Evolutionary conservation across 2,113 vertebrate genomes (phyloP), one percentile per base, ranked within the genome.

Genomic region (Centropristis striata): DNA sequence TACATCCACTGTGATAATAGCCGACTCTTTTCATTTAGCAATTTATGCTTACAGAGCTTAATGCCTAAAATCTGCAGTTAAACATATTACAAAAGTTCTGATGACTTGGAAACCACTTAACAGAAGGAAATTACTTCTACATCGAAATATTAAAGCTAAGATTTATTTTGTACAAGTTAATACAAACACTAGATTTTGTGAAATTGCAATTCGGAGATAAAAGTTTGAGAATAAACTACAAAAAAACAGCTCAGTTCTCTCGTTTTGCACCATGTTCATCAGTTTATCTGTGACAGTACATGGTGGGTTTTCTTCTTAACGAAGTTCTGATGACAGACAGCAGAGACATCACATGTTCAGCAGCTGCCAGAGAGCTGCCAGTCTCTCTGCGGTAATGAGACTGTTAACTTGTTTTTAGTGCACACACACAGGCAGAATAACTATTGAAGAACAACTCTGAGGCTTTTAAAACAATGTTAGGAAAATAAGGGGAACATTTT

Each of bases 301-400:
- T 8, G 4, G 23, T 20, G 8, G 32, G 4, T 32, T 65, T 36
- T 32, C 27, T 14, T 27, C 2, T 37, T 42, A 20, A 50, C 68
- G 23, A 46, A 58, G 18, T 0, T 1, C 20, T 39, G 36, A 32
- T 50, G 28, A 25, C 46, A 65, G 60, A 23, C 61, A 13, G 18
- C 20, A 20, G 23, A 15, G 32, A 61, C 41, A 50, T 66, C 15
- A 32, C 14, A 41, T 68, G 49, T 51, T 55, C 4, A 55, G 10
- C 57, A 63, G 58, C 10, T 78, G 68, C 21, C 59, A 46, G 14
- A 58, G 25, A 73, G 51, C 18, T 46, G 50, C n/a, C 50, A 66
- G 37, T 54, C 39, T 51, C 47, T 78, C 47, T 32, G 10, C 37
- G 42, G 21, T 74, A 70, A 66, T 71, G 67, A 76, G 36, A 46